These are phyloP conservation scores for Zosterops borbonicus DNA, from an alignment of 2,113 vertebrate species.

Conservation along the genomic window DNA sequence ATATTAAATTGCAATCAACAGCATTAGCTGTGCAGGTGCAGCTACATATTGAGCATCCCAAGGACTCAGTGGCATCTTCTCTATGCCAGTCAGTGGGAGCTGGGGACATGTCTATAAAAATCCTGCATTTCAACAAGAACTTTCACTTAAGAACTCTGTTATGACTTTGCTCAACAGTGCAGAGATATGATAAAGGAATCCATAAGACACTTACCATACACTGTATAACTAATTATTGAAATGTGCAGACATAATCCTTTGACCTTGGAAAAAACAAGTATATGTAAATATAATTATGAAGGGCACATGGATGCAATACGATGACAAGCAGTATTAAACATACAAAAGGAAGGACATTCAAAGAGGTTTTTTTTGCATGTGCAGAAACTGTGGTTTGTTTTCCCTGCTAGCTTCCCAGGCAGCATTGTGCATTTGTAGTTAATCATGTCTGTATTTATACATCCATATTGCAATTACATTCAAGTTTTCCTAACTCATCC, in stretches of 20 bases:
- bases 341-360: neutral
- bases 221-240: neutral
- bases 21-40: neutral
- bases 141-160: neutral
- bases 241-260: neutral
- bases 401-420: neutral
- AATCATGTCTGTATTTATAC: constrained; percentile 17
- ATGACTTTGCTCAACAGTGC: neutral
- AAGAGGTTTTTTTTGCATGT: neutral
- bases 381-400: neutral
- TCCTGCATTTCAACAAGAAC: neutral
- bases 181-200: neutral
- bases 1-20: neutral
- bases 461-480: neutral
- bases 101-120: neutral
- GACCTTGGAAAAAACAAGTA: neutral
- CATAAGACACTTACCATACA: neutral
- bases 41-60: neutral
- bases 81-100: fast-evolving
- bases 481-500: constrained; percentile 17
- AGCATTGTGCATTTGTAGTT: neutral
- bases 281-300: neutral
- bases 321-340: neutral
- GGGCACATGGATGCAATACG: neutral
- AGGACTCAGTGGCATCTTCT: neutral